phyloP scores from a whole-genome alignment of 2,888 invertebrate species.

The Phyto melanocephala region DNA sequence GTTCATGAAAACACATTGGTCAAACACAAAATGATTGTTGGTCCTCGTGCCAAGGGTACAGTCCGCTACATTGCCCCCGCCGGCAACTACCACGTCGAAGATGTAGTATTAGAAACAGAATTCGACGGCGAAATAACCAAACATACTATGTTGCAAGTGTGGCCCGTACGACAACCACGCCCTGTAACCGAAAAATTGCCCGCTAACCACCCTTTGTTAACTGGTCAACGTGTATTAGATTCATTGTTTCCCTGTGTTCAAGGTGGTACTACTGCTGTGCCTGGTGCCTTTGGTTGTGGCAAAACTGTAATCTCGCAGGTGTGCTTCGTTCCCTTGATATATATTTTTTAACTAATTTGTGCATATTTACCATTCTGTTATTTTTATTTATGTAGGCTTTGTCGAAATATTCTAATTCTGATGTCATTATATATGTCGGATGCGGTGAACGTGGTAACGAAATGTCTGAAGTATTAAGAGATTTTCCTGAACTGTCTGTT shows the following conservation, averaged over 20 bases:
- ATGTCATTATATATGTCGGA: slow-evolving; percentile 99
- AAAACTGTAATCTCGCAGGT: slow-evolving; percentile 97
- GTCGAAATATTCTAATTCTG: slow-evolving; percentile 99
- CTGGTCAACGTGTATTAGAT: slow-evolving; percentile 98
- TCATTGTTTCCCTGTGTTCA: slow-evolving; percentile 99
- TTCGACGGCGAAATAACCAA: slow-evolving; percentile 96
- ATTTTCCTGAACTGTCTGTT: slow-evolving; percentile 98
- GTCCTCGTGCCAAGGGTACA: slow-evolving; percentile 96
- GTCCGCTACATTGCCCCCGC: slow-evolving; percentile 96
- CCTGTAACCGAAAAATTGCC: slow-evolving; percentile 98
- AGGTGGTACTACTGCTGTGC: slow-evolving; percentile 99
- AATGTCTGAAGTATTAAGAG: slow-evolving; percentile 99
- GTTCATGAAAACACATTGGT: slow-evolving; percentile 99
- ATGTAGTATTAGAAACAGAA: slow-evolving; percentile 97
- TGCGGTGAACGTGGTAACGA: slow-evolving; percentile 99
- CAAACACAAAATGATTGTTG: slow-evolving; percentile 97
- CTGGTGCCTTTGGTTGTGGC: slow-evolving; percentile 99
- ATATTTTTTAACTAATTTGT: too few species aligned
- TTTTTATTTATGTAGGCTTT: slow-evolving; percentile 84
- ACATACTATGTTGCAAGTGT: slow-evolving; percentile 98
- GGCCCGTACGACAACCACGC: slow-evolving; percentile 99
- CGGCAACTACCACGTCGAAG: slow-evolving; percentile 96
- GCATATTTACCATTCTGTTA: background rate
- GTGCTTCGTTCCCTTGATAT: background rate
- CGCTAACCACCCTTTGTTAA: slow-evolving; percentile 98